Base-by-base conservation (phyloP, 2,797 vertebrate genomes). In the Micropoecilia bifurca region DNA sequence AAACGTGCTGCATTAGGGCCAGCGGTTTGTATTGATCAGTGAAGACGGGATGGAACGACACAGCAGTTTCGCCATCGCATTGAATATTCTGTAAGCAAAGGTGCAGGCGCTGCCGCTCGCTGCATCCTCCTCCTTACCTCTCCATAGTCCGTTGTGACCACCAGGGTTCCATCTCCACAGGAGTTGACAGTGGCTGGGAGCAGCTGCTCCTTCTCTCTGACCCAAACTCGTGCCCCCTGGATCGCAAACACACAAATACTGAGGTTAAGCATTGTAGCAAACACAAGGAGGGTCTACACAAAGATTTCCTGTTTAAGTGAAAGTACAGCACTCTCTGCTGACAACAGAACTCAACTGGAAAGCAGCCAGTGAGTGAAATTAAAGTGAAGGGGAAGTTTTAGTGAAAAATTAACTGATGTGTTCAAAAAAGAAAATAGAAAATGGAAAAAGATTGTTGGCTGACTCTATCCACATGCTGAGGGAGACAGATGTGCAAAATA, bases 211-310 rank as follows among this genome's bases (percentile, higher is more conserved):
- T 97, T 96, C 91, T 97, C 96, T 81, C 80, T 90, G 86, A 97
- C 96, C 97, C 97, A 98, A 61, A 98, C 96, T 36, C 95, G 96
- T 85, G 96, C 93, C 90, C 97, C 97, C 97, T 98, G 94, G 43
- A 94, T 89, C 88, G 93, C 85, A 95, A 71, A 84, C 92, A 94
- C 81, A 93, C 12, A 85, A 14, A 66, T 0, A 71, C 46, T 68
- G 41, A 71, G 30, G 45, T 80, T 81, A 71, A 25, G 30, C 50
- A 73, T 0, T n/a, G 33, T 30, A 61, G 73, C 47, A 61, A 30
- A 71, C 36, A 28, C 0, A 71, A 7, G 73, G 36, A 33, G n/a
- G 4, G 22, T 25, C 47, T 2, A 76, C 8, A 22, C 71, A 50
- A 50, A 55, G 0, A 0, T 33, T 36, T 20, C 47, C 69, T 74